Base-by-base conservation (phyloP, 2,797 vertebrate genomes). In the Sylvia borin region DNA sequence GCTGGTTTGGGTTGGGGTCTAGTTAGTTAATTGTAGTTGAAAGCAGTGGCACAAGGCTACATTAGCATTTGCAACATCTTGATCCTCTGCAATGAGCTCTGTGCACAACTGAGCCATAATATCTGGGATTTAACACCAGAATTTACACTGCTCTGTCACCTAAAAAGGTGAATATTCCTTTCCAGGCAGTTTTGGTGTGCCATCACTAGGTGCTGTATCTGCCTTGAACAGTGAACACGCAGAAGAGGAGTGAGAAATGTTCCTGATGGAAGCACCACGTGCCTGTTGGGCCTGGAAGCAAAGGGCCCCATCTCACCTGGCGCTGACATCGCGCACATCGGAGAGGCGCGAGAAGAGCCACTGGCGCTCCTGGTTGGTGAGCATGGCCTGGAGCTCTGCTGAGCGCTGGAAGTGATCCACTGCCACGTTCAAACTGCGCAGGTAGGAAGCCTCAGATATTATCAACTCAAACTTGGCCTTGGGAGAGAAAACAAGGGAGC, bases 381-480 rank as follows among this genome's bases (percentile, higher is more conserved):
- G 96, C 88, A 98, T 96, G 1, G 90, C 87, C 64, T 98, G 98
- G 60, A 99, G 98, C 65, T 98, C 98, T 40, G 98, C 79, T 4
- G 97, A 99, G 65, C 97, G 98, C 75, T 99, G 99, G 97, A 99
- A 99, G 64, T 99, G 99, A 58, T 99, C 98, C 64, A 99, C 98
- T 1, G 99, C 99, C 65, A 99, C 98, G 8, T 99, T 99, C 70
- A 99, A 96, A 96, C 99, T 99, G 85, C 98, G 98, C 92, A 99
- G 98, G 97, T 99, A 99, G 0, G 99, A 99, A 3, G 99, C 99
- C 93, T 99, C 99, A 4, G 99, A 99, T 53, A 99, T 98, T 61
- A 99, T 98, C 27, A 99, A 97, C 95, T 99, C 99, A 97, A 99
- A 99, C 81, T 99, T 99, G 90, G 99, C 99, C 99, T 99, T 84